Percentiles rank a stretch among this genome's conserved stretches.
Evolutionary conservation across 2,113 vertebrate species (phyloP).

Genomic region (Micromys minutus): DNA sequence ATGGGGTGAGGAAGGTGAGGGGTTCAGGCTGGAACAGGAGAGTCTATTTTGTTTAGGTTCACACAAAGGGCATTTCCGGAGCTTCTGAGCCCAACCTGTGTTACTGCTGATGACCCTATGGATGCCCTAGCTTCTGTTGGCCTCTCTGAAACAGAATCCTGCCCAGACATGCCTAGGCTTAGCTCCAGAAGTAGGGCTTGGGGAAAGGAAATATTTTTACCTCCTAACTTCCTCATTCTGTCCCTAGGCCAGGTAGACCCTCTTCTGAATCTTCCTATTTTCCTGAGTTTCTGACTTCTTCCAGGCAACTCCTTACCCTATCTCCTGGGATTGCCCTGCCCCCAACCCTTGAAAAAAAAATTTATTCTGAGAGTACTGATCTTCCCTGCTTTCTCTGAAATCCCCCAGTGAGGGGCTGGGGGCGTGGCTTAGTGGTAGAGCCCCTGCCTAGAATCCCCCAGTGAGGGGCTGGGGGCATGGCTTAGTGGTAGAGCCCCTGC

Average conservation of each 20-base stretch:
- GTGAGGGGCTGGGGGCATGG: too few relatives aligned
- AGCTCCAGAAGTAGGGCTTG: neutral
- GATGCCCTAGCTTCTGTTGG: neutral
- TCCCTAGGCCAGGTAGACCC: neutral
- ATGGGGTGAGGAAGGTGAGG: neutral
- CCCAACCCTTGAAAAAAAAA: neutral
- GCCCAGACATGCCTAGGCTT: conserved; percentile 41
- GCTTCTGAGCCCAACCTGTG: neutral
- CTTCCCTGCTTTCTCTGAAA: neutral
- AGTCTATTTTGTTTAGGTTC: neutral
- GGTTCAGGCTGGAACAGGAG: neutral
- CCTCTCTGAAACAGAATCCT: neutral
- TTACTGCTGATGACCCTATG: neutral
- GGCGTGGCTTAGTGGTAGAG: neutral
- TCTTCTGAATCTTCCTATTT: neutral
- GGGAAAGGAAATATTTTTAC: neutral
- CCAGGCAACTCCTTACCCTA: neutral
- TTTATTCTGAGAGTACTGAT: neutral
- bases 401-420: neutral
- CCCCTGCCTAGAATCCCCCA: neutral
- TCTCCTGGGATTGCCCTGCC: accelerated
- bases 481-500: neutral
- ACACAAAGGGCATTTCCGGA: neutral
- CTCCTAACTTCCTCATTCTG: neutral
- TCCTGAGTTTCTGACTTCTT: neutral